A percentile compares a stretch with the other conserved stretches of the same genome.
These are phyloP conservation scores for Aulostomus chinensis DNA, from an alignment of 2,797 vertebrate genomes.

Conservation along the genomic window DNA sequence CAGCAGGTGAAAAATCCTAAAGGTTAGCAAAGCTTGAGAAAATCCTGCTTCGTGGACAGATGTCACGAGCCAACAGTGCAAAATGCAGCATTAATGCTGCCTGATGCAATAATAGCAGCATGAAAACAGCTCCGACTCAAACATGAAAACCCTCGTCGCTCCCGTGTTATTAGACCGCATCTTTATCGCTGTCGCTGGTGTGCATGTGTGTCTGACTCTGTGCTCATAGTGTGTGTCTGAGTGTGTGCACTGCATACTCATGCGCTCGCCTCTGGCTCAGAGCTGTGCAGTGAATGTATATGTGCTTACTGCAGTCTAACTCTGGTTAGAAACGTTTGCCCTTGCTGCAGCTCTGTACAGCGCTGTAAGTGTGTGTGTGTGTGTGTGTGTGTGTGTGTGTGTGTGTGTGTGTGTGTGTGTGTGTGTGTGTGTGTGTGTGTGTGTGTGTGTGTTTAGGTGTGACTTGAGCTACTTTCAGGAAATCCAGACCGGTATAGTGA, in stretches of 20 bases:
- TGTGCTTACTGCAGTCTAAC: constrained; percentile 81
- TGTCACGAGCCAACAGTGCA: constrained; percentile 10
- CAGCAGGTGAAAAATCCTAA: background rate
- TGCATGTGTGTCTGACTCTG: constrained; percentile 47
- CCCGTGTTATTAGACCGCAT: constrained; percentile 51
- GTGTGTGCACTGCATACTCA: constrained; percentile 77
- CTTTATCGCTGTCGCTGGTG: constrained; percentile 28
- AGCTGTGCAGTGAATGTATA: constrained; percentile 82
- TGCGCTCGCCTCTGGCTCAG: constrained; percentile 62
- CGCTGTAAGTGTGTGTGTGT: constrained; percentile 33
- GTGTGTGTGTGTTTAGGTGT: constrained; percentile 8
- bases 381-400: constrained; percentile 7
- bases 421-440: constrained; percentile 3
- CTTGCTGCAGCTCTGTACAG: constrained; percentile 74
- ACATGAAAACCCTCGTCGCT: constrained; percentile 15
- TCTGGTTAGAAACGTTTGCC: constrained; percentile 77
- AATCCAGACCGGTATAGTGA: no score
- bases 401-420: constrained; percentile 2
- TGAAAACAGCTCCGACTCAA: constrained; percentile 29
- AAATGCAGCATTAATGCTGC: constrained; percentile 19
- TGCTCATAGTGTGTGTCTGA: constrained; percentile 65
- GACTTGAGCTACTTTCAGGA: background rate
- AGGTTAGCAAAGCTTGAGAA: constrained; percentile 1
- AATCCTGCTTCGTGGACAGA: constrained; percentile 14
- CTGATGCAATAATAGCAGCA: constrained; percentile 16